phyloP scores from a whole-genome alignment of 2,113 vertebrate genomes.

The Oncorhynchus mykiss region DNA sequence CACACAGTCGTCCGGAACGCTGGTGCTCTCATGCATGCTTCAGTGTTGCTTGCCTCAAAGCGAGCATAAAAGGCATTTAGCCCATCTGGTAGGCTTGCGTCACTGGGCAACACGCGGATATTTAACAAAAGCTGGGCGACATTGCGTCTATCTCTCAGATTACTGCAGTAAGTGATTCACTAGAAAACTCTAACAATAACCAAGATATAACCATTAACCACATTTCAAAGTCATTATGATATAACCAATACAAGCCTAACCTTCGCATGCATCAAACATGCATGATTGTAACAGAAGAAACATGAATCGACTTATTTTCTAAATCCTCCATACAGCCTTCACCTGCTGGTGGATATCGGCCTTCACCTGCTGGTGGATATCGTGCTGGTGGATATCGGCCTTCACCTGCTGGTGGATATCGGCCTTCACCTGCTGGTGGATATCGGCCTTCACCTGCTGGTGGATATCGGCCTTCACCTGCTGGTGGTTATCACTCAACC shows the following conservation, averaged over 20 bases:
- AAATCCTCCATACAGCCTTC: too few species aligned
- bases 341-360: neutral
- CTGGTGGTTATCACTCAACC: neutral
- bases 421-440: too few species aligned
- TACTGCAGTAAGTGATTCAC: constrained; percentile 78
- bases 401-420: too few species aligned
- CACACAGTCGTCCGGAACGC: too few species aligned
- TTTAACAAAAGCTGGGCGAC: constrained; percentile 77
- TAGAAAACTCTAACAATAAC: constrained; percentile 34
- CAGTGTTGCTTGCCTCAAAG: too few species aligned
- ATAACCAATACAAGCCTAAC: neutral
- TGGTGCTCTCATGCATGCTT: too few species aligned
- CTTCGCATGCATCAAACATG: neutral
- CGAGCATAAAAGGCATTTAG: too few species aligned
- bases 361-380: too few species aligned
- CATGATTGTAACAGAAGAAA: neutral
- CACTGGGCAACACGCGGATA: constrained; percentile 49
- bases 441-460: too few species aligned
- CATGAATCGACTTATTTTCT: neutral
- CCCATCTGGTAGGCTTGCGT: too few species aligned
- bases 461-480: too few species aligned
- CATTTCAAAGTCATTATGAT: neutral
- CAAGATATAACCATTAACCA: neutral
- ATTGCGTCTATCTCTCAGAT: constrained; percentile 75
- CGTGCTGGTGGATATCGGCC: too few species aligned